These are phyloP conservation scores for Spatula versicolor DNA, from an alignment of 2,797 vertebrate species.

Conservation along the genomic window DNA sequence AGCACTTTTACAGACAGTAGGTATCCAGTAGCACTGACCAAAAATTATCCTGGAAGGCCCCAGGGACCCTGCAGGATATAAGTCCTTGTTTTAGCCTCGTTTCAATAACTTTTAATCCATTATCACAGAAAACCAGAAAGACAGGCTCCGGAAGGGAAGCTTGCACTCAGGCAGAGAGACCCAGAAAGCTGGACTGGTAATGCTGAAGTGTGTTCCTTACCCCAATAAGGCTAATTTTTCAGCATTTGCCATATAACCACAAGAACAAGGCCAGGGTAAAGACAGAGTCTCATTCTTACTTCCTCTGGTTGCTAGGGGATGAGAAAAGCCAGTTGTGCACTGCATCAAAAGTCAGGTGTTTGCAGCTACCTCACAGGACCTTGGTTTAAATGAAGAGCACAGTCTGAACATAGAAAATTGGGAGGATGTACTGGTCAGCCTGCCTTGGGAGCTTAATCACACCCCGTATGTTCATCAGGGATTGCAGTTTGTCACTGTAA, in stretches of 20 bases:
- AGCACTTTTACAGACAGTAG: slow-evolving; percentile 7
- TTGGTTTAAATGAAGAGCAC: not conserved
- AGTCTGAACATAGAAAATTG: not conserved
- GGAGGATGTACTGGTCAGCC: not conserved
- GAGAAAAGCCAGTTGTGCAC: not conserved
- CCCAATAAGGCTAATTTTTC: not conserved
- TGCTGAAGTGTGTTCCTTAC: not conserved
- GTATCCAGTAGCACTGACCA: slow-evolving; percentile 6
- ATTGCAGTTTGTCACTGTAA: not conserved
- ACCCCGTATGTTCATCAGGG: not conserved
- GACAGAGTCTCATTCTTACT: not conserved
- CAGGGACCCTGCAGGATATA: not conserved
- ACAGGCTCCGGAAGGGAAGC: not conserved
- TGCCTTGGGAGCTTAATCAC: not conserved
- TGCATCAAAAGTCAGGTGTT: not conserved
- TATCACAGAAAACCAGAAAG: not conserved
- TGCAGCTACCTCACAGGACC: not conserved
- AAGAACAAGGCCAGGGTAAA: not conserved
- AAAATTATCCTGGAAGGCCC: not conserved
- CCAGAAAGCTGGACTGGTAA: not conserved
- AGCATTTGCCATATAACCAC: not conserved
- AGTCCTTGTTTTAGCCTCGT: not conserved
- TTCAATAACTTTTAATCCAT: not conserved
- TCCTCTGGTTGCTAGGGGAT: not conserved
- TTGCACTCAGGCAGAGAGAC: not conserved